phyloP scores from a whole-genome alignment of 1,140 invertebrate genomes.

The Daktulosphaira vitifoliae region DNA sequence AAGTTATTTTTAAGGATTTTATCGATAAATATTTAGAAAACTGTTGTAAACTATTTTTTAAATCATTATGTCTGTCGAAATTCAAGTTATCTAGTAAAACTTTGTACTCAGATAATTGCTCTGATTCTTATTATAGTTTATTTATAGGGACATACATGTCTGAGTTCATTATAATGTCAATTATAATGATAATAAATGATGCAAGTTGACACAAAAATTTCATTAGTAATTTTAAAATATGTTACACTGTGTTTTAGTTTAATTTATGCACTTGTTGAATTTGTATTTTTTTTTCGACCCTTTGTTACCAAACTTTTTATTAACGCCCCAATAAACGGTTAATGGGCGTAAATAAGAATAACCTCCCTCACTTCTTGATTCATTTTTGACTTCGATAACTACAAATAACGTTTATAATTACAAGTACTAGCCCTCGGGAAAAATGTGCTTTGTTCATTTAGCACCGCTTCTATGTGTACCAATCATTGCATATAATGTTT shows the following conservation, averaged over 20 bases:
- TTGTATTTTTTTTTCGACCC: not conserved
- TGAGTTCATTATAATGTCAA: no score
- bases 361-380: not conserved
- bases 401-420: slow-evolving; percentile 30
- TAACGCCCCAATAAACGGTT: slow-evolving; percentile 26
- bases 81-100: no score
- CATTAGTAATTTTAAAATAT: no score
- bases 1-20: no score
- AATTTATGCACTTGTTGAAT: slow-evolving; percentile 7
- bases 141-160: no score
- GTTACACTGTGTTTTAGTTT: not conserved
- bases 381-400: slow-evolving; percentile 28
- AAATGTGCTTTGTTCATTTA: not conserved
- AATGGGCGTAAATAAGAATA: slow-evolving; percentile 4
- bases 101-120: no score
- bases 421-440: not conserved
- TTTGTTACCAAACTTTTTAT: slow-evolving; percentile 6
- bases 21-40: no score
- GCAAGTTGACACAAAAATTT: no score
- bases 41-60: no score
- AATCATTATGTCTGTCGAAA: no score
- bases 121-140: no score
- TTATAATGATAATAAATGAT: no score
- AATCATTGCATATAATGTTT: not conserved
- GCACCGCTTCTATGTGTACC: not conserved